Base-by-base conservation (phyloP, 2,113 vertebrate species). In the Dasyurus viverrinus region DNA sequence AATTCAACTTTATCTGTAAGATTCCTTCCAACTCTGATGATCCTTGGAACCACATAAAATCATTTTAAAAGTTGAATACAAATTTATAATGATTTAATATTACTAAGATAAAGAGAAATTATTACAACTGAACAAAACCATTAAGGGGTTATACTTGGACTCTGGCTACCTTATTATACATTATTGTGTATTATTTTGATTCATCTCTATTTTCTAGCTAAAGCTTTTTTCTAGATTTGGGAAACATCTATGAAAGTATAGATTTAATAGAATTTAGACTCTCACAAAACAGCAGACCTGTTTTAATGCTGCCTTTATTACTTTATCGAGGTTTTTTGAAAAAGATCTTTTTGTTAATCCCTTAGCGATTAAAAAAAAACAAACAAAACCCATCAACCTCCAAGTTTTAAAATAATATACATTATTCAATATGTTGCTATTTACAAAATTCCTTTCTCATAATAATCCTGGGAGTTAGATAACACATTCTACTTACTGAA, bases 401-500 rank as follows among this genome's bases (percentile, higher is more conserved):
- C 4, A 84, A 84, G 16, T 14, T 42, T 84, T 84, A 42, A 42
- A 84, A 84, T 84, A 42, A 42, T 14, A 42, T 8, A 42, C n/a
- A 8, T 84, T 42, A 84, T 84, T 42, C 19, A 84, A 36, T 36
- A 84, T 84, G 5, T 84, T 84, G 42, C 68, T 22, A 8, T 84
- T 84, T 84, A 42, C 68, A 42, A 84, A 84, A 84, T 84, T 1
- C 1, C 22, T 84, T 84, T 84, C 30, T 92, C 0, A n/a, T n/a
- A n/a, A 48, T 25, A 53, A 24, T 27, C 42, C 68, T 0, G 0
- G 0, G 0, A 14, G 8, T 27, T 3, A 8, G 2, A 36, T 16
- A 0, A 8, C 3, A 0, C 12, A 0, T 36, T 27, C 27, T 11
- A 24, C 3, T 16, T 22, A 36, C 14, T 53, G 25, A 42, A 19